A percentile compares a stretch with the other conserved stretches of the same genome.
These are phyloP conservation scores for Taenaris catops DNA, from an alignment of 2,888 invertebrate species.

Conservation along the genomic window DNA sequence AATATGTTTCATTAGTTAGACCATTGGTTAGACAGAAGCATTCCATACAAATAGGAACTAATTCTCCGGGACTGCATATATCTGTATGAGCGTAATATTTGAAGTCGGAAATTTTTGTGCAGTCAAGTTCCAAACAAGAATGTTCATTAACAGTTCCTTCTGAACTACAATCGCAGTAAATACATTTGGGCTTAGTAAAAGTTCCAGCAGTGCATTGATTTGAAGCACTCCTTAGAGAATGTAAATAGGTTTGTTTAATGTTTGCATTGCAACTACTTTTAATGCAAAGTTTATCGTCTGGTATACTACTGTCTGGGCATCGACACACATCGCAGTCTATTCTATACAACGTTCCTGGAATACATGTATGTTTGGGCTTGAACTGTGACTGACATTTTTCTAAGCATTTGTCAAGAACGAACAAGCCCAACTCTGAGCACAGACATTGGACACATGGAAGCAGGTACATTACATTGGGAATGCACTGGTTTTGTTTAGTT, in stretches of 20 bases:
- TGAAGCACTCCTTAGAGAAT: slow-evolving; percentile 29
- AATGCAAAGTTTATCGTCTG: slow-evolving; percentile 41
- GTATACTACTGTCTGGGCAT: slow-evolving; percentile 46
- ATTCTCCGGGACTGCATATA: slow-evolving; percentile 48
- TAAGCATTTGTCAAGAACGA: slow-evolving; percentile 46
- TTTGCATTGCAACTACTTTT: slow-evolving; percentile 32
- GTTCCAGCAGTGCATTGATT: slow-evolving; percentile 40
- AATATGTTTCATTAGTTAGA: slow-evolving; percentile 40
- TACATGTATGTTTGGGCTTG: slow-evolving; percentile 33
- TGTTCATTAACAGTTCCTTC: slow-evolving; percentile 44
- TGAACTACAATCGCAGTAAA: slow-evolving; percentile 52
- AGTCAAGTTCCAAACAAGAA: slow-evolving; percentile 49
- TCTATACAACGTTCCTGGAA: slow-evolving; percentile 47
- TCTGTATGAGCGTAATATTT: slow-evolving; percentile 32
- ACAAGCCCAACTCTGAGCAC: slow-evolving; percentile 53
- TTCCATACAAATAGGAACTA: slow-evolving; percentile 52
- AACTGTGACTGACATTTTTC: slow-evolving; percentile 41
- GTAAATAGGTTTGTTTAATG: slow-evolving; percentile 26
- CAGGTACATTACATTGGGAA: slow-evolving; percentile 62
- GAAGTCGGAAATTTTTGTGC: slow-evolving; percentile 35
- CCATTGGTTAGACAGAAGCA: slow-evolving; percentile 53
- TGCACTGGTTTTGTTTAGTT: slow-evolving; percentile 41
- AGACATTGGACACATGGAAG: slow-evolving; percentile 57
- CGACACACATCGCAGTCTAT: slow-evolving; percentile 51
- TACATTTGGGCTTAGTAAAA: slow-evolving; percentile 49